Conservation (phyloP, 2,113 vertebrate genomes). For the Varanus komodoensis region DNA sequence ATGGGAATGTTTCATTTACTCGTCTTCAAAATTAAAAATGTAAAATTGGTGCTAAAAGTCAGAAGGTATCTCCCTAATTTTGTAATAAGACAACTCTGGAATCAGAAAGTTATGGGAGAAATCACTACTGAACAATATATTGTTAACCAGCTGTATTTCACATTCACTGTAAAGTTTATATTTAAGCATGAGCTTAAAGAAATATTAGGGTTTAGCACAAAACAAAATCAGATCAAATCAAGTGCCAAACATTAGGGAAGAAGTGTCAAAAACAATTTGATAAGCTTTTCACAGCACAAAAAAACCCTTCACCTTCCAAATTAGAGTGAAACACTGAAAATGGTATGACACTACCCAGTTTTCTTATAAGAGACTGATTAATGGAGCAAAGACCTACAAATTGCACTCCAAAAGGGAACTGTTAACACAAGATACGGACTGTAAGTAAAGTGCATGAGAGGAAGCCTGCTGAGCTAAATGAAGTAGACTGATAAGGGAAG, state of each 20-base stretch:
- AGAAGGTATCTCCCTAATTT: conserved; percentile 64
- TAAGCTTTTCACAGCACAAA: conserved; percentile 62
- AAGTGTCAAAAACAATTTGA: conserved; percentile 63
- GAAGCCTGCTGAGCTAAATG: conserved; percentile 83
- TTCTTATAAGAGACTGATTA: conserved; percentile 70
- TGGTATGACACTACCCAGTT: conserved; percentile 75
- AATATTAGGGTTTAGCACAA: conserved; percentile 67
- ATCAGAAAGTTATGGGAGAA: conserved; percentile 62
- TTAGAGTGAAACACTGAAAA: conserved; percentile 69
- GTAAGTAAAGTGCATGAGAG: conserved; percentile 93
- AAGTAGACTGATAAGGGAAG: conserved; percentile 75
- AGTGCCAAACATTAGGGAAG: conserved; percentile 65
- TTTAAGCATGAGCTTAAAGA: conserved; percentile 60
- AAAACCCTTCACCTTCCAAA: conserved; percentile 71
- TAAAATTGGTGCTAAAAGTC: conserved; percentile 43
- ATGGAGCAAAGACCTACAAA: conserved; percentile 66
- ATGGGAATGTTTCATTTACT: conserved; percentile 74
- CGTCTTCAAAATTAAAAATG: conserved; percentile 69
- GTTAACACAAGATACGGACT: conserved; percentile 80
- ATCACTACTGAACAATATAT: conserved; percentile 65
- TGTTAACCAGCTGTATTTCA: conserved; percentile 60
- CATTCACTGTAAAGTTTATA: conserved; percentile 60
- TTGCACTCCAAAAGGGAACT: conserved; percentile 72
- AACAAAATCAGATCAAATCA: conserved; percentile 62
- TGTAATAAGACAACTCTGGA: conserved; percentile 51